Base-by-base conservation (phyloP, 2,113 vertebrate species). In the Condylura cristata region DNA sequence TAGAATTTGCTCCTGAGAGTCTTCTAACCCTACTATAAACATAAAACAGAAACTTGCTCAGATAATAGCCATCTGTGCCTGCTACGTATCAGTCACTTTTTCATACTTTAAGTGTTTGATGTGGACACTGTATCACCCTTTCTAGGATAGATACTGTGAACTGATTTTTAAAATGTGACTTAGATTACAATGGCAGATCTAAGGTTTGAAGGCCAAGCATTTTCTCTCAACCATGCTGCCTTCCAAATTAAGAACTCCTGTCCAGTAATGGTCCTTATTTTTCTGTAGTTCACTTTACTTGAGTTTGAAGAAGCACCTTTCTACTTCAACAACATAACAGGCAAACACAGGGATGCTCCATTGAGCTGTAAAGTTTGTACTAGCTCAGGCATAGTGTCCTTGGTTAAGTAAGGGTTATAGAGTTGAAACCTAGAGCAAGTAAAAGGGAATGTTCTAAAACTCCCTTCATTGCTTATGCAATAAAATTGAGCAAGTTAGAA, bases 351-450 rank as follows among this genome's bases (percentile, higher is more conserved):
- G 28, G 10, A 60, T 88, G 53, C 18, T 24, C 61, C 12, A 58
- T 65, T 90, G 8, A 44, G 8, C 80, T 63, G 65, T 86, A 11
- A 63, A 63, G 20, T 22, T 86, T 79, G 53, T 32, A 70, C 48
- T n/a, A 10, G 80, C 4, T 28, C 34, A 22, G 61, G 28, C 79
- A n/a, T 93, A 22, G 5, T 92, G 5, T 75, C 28, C n/a, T 95
- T 16, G 10, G 51, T 28, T 93, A 88, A 85, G 10, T n/a, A 70
- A 90, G 86, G 28, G 16, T 84, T 24, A 82, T 53, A 61, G 71
- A 91, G 16, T 84, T 96, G 41, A 93, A 93, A 44, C 26, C n/a
- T 80, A 90, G 28, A 65, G 30, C 53, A 90, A 63, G 28, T 92
- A 70, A 88, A 87, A 53, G 34, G 75, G 87, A 90, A 70, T 13